Conservation (phyloP, 2,113 vertebrate genomes). For the Rhizomys pruinosus region DNA sequence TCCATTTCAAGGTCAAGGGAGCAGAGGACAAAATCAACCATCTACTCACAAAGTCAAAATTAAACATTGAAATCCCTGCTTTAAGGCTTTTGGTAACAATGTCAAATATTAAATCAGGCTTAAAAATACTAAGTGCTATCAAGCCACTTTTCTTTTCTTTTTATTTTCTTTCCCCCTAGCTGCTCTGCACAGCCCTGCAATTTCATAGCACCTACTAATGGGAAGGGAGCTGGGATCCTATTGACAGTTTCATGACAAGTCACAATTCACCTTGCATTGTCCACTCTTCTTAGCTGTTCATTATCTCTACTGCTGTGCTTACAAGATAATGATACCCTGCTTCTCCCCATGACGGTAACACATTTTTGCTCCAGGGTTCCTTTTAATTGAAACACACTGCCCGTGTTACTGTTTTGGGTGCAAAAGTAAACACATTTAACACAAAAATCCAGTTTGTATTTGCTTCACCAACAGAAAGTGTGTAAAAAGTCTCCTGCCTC, state of each 20-base stretch:
- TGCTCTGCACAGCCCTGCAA: constrained; percentile 60
- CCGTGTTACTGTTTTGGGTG: constrained; percentile 75
- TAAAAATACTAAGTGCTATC: constrained; percentile 64
- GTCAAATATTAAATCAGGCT: constrained; percentile 74
- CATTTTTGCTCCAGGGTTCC: constrained; percentile 82
- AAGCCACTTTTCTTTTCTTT: constrained; percentile 66
- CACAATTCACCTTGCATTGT: constrained; percentile 78
- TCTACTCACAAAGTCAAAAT: constrained; percentile 67
- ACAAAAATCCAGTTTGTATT: constrained; percentile 60
- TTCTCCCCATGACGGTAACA: constrained; percentile 73
- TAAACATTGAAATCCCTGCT: constrained; percentile 73
- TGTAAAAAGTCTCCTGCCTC: constrained; percentile 61
- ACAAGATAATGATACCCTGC: constrained; percentile 74
- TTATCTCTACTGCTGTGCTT: constrained; percentile 81
- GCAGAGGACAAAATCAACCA: not conserved
- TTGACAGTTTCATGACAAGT: constrained; percentile 79
- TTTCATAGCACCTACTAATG: constrained; percentile 64
- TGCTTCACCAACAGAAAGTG: constrained; percentile 45
- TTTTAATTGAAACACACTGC: constrained; percentile 80
- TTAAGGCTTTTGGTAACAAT: constrained; percentile 73
- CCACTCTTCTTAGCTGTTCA: constrained; percentile 81
- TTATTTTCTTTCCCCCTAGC: constrained; percentile 52
- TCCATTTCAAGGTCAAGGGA: constrained; percentile 33
- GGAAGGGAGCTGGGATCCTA: constrained; percentile 68
- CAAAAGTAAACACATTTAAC: constrained; percentile 77